phyloP scores from a whole-genome alignment of 2,888 invertebrate species.

The Didymodactylos carnosus region DNA sequence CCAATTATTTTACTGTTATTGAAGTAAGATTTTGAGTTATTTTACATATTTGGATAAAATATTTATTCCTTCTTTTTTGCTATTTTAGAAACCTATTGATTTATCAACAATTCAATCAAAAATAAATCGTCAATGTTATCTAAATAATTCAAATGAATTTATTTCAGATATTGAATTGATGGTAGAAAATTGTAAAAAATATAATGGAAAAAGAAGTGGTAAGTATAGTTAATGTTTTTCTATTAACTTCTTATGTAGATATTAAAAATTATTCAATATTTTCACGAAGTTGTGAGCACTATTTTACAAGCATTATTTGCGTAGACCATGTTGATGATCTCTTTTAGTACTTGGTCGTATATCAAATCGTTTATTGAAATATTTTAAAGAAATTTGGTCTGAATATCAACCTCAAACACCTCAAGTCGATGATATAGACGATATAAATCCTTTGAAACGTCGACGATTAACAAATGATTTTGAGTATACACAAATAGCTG shows the following conservation, averaged over 20 bases:
- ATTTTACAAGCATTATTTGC: no score
- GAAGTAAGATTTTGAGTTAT: neutral
- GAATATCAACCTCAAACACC: neutral
- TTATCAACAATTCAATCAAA: slow-evolving; percentile 8
- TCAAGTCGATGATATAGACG: neutral
- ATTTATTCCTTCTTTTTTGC: no score
- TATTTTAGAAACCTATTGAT: slow-evolving; percentile 11
- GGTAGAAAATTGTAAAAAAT: slow-evolving; percentile 8
- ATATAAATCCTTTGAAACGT: neutral
- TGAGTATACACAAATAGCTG: neutral
- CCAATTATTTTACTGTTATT: slow-evolving; percentile 8
- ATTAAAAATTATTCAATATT: no score
- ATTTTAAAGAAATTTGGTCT: neutral
- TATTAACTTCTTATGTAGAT: no score
- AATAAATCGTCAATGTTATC: slow-evolving; percentile 8
- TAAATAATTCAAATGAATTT: slow-evolving; percentile 10
- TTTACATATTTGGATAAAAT: no score
- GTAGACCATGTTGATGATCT: no score
- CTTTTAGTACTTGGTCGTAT: neutral
- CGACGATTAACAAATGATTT: neutral
- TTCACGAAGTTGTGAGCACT: no score
- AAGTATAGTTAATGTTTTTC: neutral
- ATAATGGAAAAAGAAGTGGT: slow-evolving; percentile 11
- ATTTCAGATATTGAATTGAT: slow-evolving; percentile 11
- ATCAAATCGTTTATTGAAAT: neutral